Conservation (phyloP, 2,113 vertebrate genomes). For the Barnardius zonarius region DNA sequence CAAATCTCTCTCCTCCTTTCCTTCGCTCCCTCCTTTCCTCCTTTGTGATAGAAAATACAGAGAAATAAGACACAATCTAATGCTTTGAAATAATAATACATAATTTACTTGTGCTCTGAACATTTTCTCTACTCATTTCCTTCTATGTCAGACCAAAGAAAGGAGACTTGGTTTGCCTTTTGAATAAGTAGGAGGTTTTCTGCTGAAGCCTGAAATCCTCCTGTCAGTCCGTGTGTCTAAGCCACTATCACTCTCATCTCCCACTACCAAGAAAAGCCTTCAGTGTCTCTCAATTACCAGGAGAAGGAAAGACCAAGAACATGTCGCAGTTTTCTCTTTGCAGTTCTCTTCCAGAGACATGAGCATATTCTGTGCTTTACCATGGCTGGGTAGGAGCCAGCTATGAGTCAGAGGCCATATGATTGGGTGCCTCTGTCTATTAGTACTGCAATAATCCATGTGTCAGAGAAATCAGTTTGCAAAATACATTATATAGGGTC, state of each 20-base stretch:
- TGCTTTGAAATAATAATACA: not conserved
- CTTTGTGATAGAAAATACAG: not conserved
- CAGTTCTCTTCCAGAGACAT: not conserved
- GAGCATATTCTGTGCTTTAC: accelerated
- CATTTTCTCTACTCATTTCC: not conserved
- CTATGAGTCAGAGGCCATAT: not conserved
- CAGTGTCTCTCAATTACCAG: no score
- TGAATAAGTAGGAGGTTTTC: not conserved
- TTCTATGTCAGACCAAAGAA: not conserved
- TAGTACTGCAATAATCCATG: not conserved
- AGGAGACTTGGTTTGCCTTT: not conserved
- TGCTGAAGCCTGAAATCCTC: not conserved
- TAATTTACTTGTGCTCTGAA: not conserved
- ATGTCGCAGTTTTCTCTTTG: not conserved
- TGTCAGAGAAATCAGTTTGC: not conserved
- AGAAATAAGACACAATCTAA: not conserved
- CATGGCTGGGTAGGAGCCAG: not conserved
- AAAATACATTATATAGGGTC: not conserved
- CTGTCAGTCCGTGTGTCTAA: not conserved
- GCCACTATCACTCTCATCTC: not conserved
- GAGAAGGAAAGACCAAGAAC: not conserved
- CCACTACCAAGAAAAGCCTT: not conserved
- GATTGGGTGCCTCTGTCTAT: not conserved
- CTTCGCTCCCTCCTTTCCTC: accelerated
- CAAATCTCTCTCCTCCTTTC: not conserved